Conservation (phyloP, 2,113 vertebrate genomes). For the Petaurus breviceps region DNA sequence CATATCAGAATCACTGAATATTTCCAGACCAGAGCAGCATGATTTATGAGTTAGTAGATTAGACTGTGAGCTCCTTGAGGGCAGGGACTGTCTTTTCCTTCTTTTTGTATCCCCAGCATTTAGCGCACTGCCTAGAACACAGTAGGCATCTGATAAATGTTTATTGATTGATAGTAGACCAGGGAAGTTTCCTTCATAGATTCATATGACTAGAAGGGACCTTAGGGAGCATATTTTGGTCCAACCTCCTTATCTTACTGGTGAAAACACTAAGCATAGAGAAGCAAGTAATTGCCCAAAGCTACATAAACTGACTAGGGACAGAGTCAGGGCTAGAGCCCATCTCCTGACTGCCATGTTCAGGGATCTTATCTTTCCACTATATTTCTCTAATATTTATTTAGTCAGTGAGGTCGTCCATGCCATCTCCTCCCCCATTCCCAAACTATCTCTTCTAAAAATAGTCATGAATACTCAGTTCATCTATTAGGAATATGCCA, state of each 20-base stretch:
- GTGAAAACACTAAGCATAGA: neutral
- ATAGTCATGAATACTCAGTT: neutral
- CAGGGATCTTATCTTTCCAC: neutral
- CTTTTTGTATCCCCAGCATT: neutral
- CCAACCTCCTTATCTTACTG: neutral
- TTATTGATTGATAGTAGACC: neutral
- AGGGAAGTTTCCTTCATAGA: neutral
- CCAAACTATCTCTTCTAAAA: neutral
- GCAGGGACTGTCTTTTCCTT: neutral
- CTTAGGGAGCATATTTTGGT: neutral
- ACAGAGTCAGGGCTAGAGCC: neutral
- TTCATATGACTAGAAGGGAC: neutral
- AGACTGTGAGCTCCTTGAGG: neutral
- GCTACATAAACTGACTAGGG: neutral
- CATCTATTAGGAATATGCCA: neutral
- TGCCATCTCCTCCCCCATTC: neutral
- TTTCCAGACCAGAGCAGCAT: conserved; percentile 2
- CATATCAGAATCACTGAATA: neutral
- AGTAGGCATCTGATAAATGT: neutral
- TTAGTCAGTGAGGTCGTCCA: neutral
- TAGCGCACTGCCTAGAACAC: neutral
- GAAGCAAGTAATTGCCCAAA: too few relatives aligned
- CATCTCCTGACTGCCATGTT: neutral
- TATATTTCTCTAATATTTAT: neutral
- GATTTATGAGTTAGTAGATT: conserved; percentile 26